Conservation (phyloP, 2,797 vertebrate species). For the Channallabes apus region DNA sequence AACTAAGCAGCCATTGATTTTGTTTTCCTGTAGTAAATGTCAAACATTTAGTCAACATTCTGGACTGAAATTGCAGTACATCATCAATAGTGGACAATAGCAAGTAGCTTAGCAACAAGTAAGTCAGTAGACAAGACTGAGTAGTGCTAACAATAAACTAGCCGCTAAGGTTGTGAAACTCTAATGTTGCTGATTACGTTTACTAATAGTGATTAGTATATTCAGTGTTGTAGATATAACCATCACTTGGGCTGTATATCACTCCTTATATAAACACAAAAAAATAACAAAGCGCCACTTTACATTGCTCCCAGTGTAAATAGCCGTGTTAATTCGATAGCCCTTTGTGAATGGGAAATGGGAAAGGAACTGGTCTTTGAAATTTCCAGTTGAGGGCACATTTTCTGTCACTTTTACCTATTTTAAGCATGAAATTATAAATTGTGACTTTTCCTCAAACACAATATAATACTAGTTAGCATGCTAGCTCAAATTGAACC, state of each 20-base stretch:
- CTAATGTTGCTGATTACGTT: neutral
- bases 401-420: no score
- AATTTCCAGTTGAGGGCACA: neutral
- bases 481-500: neutral
- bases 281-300: neutral
- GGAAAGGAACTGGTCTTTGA: neutral
- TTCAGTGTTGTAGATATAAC: neutral
- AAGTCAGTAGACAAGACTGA: neutral
- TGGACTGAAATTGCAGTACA: neutral
- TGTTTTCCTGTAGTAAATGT: neutral
- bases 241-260: neutral
- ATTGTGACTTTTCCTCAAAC: no score
- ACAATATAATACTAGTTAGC: no score
- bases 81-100: neutral
- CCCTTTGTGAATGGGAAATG: neutral
- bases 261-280: neutral
- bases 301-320: neutral
- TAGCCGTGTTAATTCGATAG: neutral
- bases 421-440: no score
- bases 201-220: neutral
- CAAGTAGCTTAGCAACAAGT: neutral
- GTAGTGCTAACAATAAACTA: neutral
- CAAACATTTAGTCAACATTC: neutral
- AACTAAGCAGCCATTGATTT: neutral
- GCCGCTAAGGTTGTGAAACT: no score